Evolutionary conservation across 2,797 vertebrate species (phyloP).

Genomic region (Sarcophilus harrisii): DNA sequence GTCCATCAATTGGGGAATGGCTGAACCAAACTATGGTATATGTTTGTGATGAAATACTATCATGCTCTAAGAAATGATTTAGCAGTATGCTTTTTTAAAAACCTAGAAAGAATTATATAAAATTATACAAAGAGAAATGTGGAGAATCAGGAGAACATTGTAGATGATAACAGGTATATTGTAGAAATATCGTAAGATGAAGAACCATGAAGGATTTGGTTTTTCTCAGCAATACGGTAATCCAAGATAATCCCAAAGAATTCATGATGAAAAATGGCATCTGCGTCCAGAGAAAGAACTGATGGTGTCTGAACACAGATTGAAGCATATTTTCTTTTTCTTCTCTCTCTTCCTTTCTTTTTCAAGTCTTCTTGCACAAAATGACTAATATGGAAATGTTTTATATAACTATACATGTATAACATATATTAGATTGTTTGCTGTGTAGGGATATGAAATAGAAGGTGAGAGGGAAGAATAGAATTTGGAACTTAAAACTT

Average conservation of each 20-base stretch:
- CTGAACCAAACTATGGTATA: no score
- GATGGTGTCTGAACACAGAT: no score
- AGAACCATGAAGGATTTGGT: not conserved
- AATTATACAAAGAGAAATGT: no score
- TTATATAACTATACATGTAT: not conserved
- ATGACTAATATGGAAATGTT: not conserved
- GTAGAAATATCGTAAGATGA: no score
- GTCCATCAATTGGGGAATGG: no score
- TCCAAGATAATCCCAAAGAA: not conserved
- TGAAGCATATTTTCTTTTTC: no score
- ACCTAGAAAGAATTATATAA: no score
- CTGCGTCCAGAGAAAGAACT: not conserved
- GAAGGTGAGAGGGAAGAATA: not conserved
- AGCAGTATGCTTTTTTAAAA: no score
- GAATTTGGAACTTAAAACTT: not conserved
- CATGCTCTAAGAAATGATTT: no score
- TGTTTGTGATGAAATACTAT: no score
- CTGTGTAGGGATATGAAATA: not conserved
- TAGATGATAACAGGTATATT: no score
- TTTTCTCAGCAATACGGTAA: not conserved
- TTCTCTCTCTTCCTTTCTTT: not conserved
- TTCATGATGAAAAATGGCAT: not conserved
- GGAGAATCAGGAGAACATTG: no score
- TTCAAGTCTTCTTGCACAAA: not conserved
- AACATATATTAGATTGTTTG: not conserved